These are phyloP conservation scores for Rhipidura dahli DNA, from an alignment of 2,113 vertebrate genomes.

Conservation along the genomic window DNA sequence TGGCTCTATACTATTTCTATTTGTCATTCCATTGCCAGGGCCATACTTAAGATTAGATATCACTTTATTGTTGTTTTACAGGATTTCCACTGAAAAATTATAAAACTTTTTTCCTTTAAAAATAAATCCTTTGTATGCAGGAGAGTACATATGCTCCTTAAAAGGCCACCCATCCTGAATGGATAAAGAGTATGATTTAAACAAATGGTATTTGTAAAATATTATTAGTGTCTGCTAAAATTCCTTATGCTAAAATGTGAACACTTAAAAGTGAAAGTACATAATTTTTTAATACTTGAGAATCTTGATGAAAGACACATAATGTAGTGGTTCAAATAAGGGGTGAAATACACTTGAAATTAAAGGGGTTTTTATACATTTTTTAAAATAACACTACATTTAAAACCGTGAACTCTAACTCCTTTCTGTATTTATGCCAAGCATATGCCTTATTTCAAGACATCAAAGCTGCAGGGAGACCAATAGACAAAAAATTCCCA, in stretches of 20 bases:
- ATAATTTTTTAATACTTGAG: neutral
- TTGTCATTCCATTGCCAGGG: neutral
- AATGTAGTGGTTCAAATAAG: neutral
- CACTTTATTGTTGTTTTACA: neutral
- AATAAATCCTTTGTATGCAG: neutral
- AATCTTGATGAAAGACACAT: neutral
- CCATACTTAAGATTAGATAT: neutral
- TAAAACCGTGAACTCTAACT: neutral
- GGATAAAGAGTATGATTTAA: neutral
- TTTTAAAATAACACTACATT: neutral
- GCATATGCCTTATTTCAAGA: neutral
- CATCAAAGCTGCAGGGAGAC: neutral
- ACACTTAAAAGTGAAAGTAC: neutral
- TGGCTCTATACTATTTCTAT: neutral
- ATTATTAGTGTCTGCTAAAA: neutral
- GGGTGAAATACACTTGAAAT: neutral
- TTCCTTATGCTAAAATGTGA: neutral
- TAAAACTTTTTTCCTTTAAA: neutral
- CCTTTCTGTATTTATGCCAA: neutral
- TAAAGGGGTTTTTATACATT: neutral
- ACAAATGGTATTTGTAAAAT: neutral
- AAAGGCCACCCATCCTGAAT: neutral
- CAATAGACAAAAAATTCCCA: neutral
- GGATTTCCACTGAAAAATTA: neutral
- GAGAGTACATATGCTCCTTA: neutral